Conservation (phyloP, 2,113 vertebrate genomes). For the Myotis davidii region DNA sequence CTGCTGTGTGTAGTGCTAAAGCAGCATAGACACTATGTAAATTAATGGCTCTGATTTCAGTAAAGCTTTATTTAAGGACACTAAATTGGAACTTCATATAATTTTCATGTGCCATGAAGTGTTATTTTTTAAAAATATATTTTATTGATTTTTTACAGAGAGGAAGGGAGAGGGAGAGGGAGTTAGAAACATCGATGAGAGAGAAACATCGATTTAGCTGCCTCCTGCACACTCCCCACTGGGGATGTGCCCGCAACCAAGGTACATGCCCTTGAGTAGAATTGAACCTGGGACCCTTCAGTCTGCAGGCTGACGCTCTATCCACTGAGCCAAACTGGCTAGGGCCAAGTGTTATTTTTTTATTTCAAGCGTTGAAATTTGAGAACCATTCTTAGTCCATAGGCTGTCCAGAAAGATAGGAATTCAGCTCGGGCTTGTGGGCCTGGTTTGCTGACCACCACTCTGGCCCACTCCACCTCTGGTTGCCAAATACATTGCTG, state of each 20-base stretch:
- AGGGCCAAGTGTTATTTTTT: neutral
- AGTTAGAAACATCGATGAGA: too few relatives aligned
- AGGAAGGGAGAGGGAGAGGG: too few relatives aligned
- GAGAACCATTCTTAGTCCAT: neutral
- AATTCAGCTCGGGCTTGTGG: neutral
- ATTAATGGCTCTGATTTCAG: neutral
- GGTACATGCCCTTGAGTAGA: too few relatives aligned
- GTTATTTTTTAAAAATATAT: too few relatives aligned
- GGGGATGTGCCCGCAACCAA: too few relatives aligned
- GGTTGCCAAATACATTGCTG: neutral
- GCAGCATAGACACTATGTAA: fast-evolving
- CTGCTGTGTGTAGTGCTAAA: neutral
- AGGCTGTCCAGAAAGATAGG: neutral
- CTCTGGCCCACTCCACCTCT: neutral
- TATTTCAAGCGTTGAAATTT: neutral
- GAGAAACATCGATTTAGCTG: too few relatives aligned
- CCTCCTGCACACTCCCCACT: too few relatives aligned
- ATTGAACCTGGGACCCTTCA: too few relatives aligned
- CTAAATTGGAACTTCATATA: neutral
- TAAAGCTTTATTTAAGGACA: neutral
- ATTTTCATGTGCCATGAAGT: neutral
- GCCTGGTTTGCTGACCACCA: neutral
- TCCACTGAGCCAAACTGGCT: too few relatives aligned
- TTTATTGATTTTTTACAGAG: too few relatives aligned
- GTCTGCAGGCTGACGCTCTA: too few relatives aligned